Conservation (phyloP, 92 coral and sea anemone genomes). For the Epizoanthus rinbou region DNA sequence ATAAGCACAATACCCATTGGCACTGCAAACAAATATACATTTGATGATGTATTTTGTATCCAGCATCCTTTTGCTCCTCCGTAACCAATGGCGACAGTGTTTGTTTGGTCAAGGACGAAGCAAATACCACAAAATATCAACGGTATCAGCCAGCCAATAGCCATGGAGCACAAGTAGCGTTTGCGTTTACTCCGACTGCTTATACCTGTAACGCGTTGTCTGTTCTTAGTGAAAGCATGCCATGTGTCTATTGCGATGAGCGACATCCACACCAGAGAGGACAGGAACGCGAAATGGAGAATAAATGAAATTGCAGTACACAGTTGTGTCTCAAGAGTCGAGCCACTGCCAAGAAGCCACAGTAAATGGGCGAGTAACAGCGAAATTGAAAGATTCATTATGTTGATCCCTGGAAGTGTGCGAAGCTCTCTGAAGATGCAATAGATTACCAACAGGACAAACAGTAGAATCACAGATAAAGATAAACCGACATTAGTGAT, state of each 20-base stretch:
- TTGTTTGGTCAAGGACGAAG: slow-evolving; percentile 64
- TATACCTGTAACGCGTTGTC: slow-evolving; percentile 40
- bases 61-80: slow-evolving; percentile 61
- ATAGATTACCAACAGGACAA: slow-evolving; percentile 54
- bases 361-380: slow-evolving; percentile 42
- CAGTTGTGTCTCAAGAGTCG: slow-evolving; percentile 19
- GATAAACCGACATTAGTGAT: slow-evolving; percentile 49
- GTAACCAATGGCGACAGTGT: slow-evolving; percentile 62
- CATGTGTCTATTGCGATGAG: slow-evolving; percentile 67
- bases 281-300: slow-evolving; percentile 59
- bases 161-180: slow-evolving; percentile 48
- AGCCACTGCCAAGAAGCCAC: slow-evolving; percentile 60
- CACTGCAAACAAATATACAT: slow-evolving; percentile 44
- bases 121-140: slow-evolving; percentile 51
- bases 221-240: slow-evolving; percentile 53
- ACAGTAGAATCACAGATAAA: slow-evolving; percentile 42
- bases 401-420: slow-evolving; percentile 65
- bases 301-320: slow-evolving; percentile 46
- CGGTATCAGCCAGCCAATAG: slow-evolving; percentile 67
- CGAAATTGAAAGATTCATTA: slow-evolving; percentile 49
- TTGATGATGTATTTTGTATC: slow-evolving; percentile 51
- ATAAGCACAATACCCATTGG: slow-evolving; percentile 57
- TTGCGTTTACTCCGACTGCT: slow-evolving; percentile 44
- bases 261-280: slow-evolving; percentile 65
- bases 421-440: slow-evolving; percentile 59